phyloP scores from a whole-genome alignment of 2,113 vertebrate genomes.

The Pontoporia blainvillei region DNA sequence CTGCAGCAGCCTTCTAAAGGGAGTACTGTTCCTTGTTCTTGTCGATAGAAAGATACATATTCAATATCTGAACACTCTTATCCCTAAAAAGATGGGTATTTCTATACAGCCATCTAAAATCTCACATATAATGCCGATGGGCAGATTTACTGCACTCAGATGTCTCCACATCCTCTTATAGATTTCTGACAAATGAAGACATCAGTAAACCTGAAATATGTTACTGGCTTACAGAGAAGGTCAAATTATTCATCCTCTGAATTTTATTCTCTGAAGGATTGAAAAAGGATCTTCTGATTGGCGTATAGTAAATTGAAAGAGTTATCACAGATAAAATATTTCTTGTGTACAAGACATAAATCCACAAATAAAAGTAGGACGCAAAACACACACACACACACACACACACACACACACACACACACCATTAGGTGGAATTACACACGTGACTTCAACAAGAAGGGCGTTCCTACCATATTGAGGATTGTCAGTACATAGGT shows the following conservation, averaged over 20 bases:
- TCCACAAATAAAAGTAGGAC: not conserved
- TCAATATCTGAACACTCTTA: not conserved
- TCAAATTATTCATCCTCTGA: not conserved
- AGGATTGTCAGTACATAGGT: conserved; percentile 92
- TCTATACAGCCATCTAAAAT: not conserved
- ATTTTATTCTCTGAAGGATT: not conserved
- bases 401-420: too few relatives aligned
- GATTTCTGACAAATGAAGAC: not conserved
- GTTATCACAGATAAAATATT: not conserved
- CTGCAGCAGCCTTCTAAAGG: not conserved
- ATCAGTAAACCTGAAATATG: accelerated
- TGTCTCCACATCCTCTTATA: accelerated
- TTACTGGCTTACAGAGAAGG: accelerated
- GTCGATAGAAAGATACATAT: not conserved
- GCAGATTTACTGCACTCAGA: not conserved
- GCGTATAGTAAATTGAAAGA: not conserved
- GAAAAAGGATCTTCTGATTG: not conserved
- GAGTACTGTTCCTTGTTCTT: too few relatives aligned
- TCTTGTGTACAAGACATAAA: not conserved
- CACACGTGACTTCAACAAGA: not conserved
- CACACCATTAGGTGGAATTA: not conserved
- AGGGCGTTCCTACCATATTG: conserved; percentile 85
- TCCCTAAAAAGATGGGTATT: not conserved
- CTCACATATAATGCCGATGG: too few relatives aligned
- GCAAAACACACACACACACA: not conserved